Conservation (phyloP, 1,140 invertebrate species). For the Procambarus clarkii region DNA sequence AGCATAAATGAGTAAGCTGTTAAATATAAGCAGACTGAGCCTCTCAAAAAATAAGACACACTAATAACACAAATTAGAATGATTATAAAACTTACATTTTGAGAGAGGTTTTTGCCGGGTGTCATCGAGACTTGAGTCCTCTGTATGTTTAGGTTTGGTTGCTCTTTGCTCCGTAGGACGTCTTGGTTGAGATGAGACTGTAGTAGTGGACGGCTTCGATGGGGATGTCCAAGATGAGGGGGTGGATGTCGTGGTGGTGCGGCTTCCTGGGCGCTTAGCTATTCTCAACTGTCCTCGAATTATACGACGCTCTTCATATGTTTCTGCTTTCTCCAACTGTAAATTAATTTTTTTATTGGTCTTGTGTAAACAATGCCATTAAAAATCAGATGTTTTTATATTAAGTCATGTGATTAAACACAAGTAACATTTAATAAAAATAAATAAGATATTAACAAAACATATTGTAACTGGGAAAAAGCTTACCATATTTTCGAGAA, state of each 20-base stretch:
- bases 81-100: conserved; percentile 14
- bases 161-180: not conserved
- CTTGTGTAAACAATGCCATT: not conserved
- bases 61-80: not conserved
- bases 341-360: not conserved
- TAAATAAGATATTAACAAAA: not conserved
- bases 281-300: conserved; percentile 85
- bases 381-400: not conserved
- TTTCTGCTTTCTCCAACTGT: conserved; percentile 83
- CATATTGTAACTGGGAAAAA: not conserved
- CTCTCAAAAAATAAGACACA: not conserved
- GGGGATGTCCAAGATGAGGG: not conserved
- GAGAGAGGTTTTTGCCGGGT: conserved; percentile 16
- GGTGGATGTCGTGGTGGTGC: conserved; percentile 23
- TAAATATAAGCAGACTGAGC: not conserved
- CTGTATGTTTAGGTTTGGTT: not conserved
- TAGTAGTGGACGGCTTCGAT: not conserved
- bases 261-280: conserved; percentile 75
- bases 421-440: not conserved
- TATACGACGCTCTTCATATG: conserved; percentile 84
- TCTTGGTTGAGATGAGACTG: not conserved
- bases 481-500: conserved; percentile 70
- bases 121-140: not conserved
- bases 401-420: not conserved
- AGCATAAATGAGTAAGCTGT: not conserved